Evolutionary conservation across 2,113 vertebrate species (phyloP).

Genomic region (Ophthalmolycus amberensis): DNA sequence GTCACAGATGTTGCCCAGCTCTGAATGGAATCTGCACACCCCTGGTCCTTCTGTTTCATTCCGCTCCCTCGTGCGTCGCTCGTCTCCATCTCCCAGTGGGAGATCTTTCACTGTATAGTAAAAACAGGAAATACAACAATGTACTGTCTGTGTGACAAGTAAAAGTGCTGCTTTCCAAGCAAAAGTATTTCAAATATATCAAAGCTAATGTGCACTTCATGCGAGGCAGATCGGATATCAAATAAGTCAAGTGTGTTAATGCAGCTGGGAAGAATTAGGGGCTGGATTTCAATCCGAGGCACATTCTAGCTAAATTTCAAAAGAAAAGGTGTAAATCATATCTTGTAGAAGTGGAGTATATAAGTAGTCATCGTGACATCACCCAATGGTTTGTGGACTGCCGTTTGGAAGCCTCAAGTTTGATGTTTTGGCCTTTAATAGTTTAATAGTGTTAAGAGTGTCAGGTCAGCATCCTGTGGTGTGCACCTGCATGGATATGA

Average conservation of each 20-base stretch:
- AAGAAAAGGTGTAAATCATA: too few species aligned
- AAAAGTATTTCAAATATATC: background rate
- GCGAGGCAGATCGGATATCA: too few species aligned
- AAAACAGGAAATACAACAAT: background rate
- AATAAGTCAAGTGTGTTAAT: too few species aligned
- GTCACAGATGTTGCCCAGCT: constrained; percentile 43
- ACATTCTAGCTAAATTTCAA: too few species aligned
- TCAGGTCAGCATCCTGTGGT: background rate
- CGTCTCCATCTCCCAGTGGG: background rate
- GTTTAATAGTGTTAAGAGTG: background rate
- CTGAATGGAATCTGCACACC: constrained; percentile 33
- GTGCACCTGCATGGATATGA: constrained; percentile 4
- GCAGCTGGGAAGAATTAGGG: too few species aligned
- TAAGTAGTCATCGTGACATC: too few species aligned
- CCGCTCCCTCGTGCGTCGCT: constrained; percentile 29
- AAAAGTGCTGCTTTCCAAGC: background rate
- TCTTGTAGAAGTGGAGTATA: too few species aligned
- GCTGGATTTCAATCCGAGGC: too few species aligned
- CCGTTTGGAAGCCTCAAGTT: too few species aligned
- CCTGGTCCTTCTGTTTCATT: constrained; percentile 49
- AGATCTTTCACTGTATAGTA: background rate
- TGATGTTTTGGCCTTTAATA: too few species aligned
- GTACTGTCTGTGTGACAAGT: too few species aligned
- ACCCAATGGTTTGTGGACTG: too few species aligned
- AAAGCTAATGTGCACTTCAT: background rate